These are phyloP conservation scores for Geotria australis DNA, from an alignment of 2,797 vertebrate species.

Conservation along the genomic window DNA sequence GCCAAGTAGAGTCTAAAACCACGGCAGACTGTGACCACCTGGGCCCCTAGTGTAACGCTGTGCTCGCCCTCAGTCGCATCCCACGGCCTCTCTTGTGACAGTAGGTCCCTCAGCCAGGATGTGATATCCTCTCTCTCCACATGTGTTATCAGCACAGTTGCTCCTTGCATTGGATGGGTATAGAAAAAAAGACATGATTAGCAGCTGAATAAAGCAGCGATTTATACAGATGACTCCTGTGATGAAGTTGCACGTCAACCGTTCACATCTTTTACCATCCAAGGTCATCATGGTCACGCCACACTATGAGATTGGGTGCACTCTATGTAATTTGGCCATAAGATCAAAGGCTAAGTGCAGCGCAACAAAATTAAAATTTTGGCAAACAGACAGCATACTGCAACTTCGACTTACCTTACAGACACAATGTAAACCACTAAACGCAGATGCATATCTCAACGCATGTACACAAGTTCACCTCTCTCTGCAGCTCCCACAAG, in stretches of 20 bases:
- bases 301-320: neutral
- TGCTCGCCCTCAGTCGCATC: no score
- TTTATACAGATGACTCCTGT: neutral
- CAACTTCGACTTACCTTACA: no score
- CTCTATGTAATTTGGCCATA: no score
- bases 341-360: no score
- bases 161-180: conserved; percentile 9
- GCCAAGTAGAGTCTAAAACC: conserved; percentile 24
- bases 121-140: conserved; percentile 9
- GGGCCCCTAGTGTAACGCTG: conserved; percentile 1
- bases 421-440: no score
- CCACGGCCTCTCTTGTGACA: no score
- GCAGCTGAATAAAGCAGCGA: neutral
- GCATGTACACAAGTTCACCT: conserved; percentile 10
- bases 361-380: no score
- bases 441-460: no score
- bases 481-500: conserved; percentile 14
- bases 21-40: conserved; percentile 5
- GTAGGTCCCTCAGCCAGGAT: no score
- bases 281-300: neutral
- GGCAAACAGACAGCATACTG: no score
- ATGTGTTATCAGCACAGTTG: conserved; percentile 19
- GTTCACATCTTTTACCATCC: neutral
- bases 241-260: neutral
- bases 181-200: neutral